Percentiles rank a stretch among this genome's conserved stretches.
phyloP scores from a whole-genome alignment of 2,797 vertebrate genomes.

The Petrocephalus sullivani region DNA sequence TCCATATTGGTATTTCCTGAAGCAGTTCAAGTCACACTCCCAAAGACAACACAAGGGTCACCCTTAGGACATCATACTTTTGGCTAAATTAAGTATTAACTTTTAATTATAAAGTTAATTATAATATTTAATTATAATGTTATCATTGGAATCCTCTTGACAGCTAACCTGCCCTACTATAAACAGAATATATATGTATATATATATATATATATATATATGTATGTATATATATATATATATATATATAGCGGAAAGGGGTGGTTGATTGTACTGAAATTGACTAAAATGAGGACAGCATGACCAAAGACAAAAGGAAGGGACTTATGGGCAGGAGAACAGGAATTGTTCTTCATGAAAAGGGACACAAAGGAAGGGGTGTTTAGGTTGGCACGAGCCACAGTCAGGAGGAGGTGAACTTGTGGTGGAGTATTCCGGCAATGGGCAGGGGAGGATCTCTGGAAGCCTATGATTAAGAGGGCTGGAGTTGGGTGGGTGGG shows the following conservation, averaged over 20 bases:
- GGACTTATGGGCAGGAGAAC: not conserved
- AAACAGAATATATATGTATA: not conserved
- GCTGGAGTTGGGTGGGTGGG: not conserved
- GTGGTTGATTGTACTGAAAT: not conserved
- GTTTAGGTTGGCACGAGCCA: conserved; percentile 13
- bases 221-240: not conserved
- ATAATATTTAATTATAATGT: not conserved
- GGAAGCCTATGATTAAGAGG: not conserved
- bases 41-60: not conserved
- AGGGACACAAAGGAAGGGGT: conserved; percentile 1
- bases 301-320: not conserved
- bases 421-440: not conserved
- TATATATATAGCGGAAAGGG: not conserved
- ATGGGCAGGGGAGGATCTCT: not conserved
- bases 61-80: not conserved
- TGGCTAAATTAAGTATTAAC: not conserved
- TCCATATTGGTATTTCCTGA: not conserved
- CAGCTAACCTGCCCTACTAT: not conserved
- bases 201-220: no score
- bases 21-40: not conserved
- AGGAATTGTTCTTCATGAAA: conserved; percentile 2
- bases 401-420: not conserved
- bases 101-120: not conserved
- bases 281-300: not conserved
- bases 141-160: not conserved